Evolutionary conservation across 2,888 invertebrate genomes (phyloP), one percentile per base, ranked within the genome.

Genomic region (Metacarcinus magister): DNA sequence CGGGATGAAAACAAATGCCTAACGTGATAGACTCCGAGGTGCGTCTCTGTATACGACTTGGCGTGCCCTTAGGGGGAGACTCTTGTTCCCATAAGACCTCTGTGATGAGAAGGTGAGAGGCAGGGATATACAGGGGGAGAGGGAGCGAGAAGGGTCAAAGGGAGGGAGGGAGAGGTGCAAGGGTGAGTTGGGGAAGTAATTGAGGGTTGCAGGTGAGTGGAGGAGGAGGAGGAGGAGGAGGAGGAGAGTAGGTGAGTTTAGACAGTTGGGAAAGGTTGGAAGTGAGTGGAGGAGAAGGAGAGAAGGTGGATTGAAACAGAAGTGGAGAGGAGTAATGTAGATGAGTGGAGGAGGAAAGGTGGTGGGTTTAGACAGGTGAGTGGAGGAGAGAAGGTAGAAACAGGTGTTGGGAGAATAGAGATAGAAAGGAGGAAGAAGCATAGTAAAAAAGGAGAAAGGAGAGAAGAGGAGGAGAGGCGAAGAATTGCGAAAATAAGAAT

Each of bases 1-100:
- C 94, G 39, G 89, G 2, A 93, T 16, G 60, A 48, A 94, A 43
- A 94, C 67, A 94, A n/a, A 94, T 43, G 67, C 67, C n/a, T 67
- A n/a, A 67, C 67, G 67, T n/a, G n/a, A n/a, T 7, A 67, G 67
- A 67, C 67, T 67, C n/a, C 7, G 23, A 67, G 67, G n/a, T 67
- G 67, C 67, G n/a, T n/a, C 19, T n/a, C 67, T 67, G 0, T 54
- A 92, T 39, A 28, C 10, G 91, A 91, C 48, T 28, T 23, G 23
- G 60, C 28, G 91, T 32, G 44, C 44, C 91, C 32, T 7, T 13
- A 2, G 10, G 60, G 48, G 48, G 75, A 93, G 19, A 4, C n/a
- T 75, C 67, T 93, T 39, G 67, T 93, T 93, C 93, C 75, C 93
- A 93, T 93, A 93, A 67, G 93, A 93, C 8, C 54, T 19, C 75